These are phyloP conservation scores for Piliocolobus tephrosceles DNA, from an alignment of 2,113 vertebrate genomes.

Conservation along the genomic window DNA sequence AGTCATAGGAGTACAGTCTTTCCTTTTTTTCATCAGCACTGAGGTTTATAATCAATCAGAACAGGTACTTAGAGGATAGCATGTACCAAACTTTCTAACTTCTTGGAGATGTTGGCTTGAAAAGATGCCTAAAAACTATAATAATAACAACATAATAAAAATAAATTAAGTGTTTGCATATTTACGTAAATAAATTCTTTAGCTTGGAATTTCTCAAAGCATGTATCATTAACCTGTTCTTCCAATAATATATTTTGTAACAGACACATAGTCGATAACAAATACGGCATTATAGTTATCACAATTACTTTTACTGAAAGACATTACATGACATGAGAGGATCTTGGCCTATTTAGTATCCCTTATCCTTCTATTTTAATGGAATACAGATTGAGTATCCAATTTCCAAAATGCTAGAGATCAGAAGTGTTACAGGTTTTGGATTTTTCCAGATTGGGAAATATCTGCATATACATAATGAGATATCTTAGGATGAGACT, in stretches of 20 bases:
- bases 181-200: conserved; percentile 5
- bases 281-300: not conserved
- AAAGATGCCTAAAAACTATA: not conserved
- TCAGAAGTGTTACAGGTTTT: not conserved
- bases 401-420: not conserved
- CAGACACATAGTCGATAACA: not conserved
- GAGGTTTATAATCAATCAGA: not conserved
- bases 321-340: not conserved
- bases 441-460: not conserved
- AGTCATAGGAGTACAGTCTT: not conserved
- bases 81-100: not conserved
- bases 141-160: not conserved
- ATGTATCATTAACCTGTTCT: not conserved
- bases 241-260: not conserved
- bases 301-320: not conserved
- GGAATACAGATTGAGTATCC: not conserved
- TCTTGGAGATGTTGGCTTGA: not conserved
- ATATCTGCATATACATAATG: not conserved
- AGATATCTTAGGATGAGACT: not conserved
- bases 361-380: not conserved
- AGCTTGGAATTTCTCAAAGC: not conserved
- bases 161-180: not conserved
- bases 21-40: not conserved
- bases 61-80: not conserved
- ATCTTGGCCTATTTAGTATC: not conserved